Base-by-base conservation (phyloP, 23 tunicate genomes). In the Ascidia mentula region DNA sequence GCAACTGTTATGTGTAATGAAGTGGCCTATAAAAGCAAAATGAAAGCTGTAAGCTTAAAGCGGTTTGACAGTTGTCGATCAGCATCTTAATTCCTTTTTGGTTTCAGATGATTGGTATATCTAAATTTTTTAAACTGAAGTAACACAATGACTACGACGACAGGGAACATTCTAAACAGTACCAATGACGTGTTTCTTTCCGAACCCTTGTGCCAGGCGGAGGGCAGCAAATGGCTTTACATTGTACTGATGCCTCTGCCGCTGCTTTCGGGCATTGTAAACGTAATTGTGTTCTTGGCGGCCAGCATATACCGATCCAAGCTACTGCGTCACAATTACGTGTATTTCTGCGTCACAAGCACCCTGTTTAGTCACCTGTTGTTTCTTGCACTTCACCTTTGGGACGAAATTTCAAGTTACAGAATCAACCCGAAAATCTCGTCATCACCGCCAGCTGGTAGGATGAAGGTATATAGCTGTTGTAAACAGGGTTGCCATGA, bases 271-370 rank as follows among this genome's bases (percentile, higher is more conserved):
- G 82, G 60, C 6, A 1, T 83, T 9, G 37, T 87, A 35, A 92
- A 92, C 79, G 69, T 79, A 9, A 28, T 73, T 5, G 69, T 87
- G 1, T 92, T 80, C 40, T 8, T 82, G 37, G 96, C 96, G 0
- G 96, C 96, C 0, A 80, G 84, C 40, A 59, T 90, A 24, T 77
- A 95, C 87, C 36, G 92, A 69, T 61, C 60, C 40, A 77, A 72
- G 26, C 69, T 94, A 6, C 59, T 80, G 60, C 87, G 98, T 75
- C 93, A 94, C 40, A 94, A 92, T 53, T 78, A 79, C 85, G 86
- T 92, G 39, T 92, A 87, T 85, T 72, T 81, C 30, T 84, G 97
- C 82, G 97, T 92, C 69, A 87, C 79, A 73, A 92, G 91, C 84
- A 86, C 90, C 37, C 37, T 92, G 34, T 46, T 87, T 4, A 92